A percentile compares a stretch with the other conserved stretches of the same genome.
Evolutionary conservation across 2,888 invertebrate species (phyloP).

Genomic region (Coronaproctus castanopsis): DNA sequence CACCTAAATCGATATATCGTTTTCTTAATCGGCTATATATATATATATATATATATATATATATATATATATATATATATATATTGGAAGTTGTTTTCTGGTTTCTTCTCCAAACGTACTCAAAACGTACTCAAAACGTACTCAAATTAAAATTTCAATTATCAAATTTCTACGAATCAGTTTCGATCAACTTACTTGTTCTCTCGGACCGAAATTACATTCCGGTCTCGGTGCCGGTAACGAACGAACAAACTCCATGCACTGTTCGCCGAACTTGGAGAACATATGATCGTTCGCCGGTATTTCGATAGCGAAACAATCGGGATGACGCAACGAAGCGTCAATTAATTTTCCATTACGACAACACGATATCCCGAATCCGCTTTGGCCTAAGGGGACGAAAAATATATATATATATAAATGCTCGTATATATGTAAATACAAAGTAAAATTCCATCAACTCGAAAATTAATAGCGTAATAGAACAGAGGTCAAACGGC

Average conservation of each 20-base stretch:
- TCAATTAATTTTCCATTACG: constrained; percentile 23
- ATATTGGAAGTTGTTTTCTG: background rate
- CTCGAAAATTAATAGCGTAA: too few relatives aligned
- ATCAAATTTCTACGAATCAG: too few relatives aligned
- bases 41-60: too few relatives aligned
- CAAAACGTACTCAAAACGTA: too few relatives aligned
- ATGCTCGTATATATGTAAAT: too few relatives aligned
- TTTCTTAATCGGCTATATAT: too few relatives aligned
- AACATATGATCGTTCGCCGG: constrained; percentile 28
- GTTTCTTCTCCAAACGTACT: background rate
- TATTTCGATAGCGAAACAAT: constrained; percentile 26
- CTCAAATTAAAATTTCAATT: too few relatives aligned
- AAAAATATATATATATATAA: too few relatives aligned
- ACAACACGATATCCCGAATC: constrained; percentile 27
- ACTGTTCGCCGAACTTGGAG: constrained; percentile 26
- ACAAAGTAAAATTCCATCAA: too few relatives aligned
- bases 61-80: too few relatives aligned
- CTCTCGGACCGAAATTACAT: constrained; percentile 30
- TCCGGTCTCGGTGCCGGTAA: constrained; percentile 28
- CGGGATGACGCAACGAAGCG: constrained; percentile 24
- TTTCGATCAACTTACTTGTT: constrained; percentile 27
- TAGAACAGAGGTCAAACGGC: too few relatives aligned
- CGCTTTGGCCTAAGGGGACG: constrained; percentile 23
- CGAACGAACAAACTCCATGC: constrained; percentile 30
- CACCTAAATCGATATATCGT: too few relatives aligned